Evolutionary conservation across 1,140 invertebrate genomes (phyloP).

Genomic region (Plodia interpunctella): DNA sequence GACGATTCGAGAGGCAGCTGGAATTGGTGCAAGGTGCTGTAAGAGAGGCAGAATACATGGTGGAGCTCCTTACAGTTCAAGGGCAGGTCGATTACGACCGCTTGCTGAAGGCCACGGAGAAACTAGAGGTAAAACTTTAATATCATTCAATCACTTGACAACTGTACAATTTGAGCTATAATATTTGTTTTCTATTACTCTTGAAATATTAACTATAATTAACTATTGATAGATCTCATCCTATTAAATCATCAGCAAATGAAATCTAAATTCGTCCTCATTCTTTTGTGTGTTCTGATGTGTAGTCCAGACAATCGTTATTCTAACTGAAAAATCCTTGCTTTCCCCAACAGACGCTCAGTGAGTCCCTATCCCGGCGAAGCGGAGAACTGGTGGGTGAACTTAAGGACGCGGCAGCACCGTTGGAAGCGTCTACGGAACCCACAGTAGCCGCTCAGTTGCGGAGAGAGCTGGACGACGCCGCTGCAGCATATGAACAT

Average conservation of each 20-base stretch:
- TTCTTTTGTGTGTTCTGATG: not conserved
- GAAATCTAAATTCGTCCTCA: no score
- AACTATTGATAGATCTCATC: no score
- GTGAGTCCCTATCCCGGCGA: conserved; percentile 55
- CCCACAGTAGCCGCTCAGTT: conserved; percentile 83
- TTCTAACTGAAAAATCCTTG: not conserved
- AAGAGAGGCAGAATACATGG: conserved; percentile 90
- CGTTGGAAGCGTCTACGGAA: conserved; percentile 82
- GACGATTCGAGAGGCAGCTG: conserved; percentile 84
- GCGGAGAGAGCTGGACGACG: conserved; percentile 84
- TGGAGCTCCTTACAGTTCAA: conserved; percentile 87
- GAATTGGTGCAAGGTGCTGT: conserved; percentile 88
- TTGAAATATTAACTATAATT: no score
- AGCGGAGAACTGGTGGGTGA: conserved; percentile 84
- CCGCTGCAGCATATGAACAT: conserved; percentile 85
- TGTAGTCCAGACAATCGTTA: not conserved
- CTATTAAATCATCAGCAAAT: no score
- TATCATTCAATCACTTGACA: no score
- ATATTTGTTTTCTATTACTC: no score
- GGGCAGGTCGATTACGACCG: conserved; percentile 89
- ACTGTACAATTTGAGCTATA: no score
- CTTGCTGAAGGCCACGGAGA: conserved; percentile 86
- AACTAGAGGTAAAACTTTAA: conserved; percentile 79
- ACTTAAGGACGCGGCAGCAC: conserved; percentile 81
- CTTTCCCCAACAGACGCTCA: conserved; percentile 40